These are phyloP conservation scores for Callithrix jacchus DNA, from an alignment of 2,113 vertebrate genomes.

Conservation along the genomic window DNA sequence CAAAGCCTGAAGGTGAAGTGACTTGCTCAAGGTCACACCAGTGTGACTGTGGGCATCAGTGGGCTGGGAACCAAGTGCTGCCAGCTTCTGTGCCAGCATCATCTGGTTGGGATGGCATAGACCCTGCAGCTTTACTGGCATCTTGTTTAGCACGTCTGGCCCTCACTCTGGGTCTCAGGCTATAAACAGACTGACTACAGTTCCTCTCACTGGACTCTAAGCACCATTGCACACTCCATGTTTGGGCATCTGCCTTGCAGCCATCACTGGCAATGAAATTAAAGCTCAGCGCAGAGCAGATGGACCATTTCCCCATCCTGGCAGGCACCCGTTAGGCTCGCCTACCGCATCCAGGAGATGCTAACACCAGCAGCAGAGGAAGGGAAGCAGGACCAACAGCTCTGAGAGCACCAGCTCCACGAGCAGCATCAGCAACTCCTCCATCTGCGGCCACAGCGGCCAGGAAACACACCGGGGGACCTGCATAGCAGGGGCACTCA, in stretches of 20 bases:
- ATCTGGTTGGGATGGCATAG: not conserved
- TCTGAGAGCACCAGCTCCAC: not conserved
- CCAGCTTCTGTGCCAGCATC: not conserved
- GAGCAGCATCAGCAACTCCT: not conserved
- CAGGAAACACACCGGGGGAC: not conserved
- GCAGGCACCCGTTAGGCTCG: constrained; percentile 10
- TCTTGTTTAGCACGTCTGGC: not conserved
- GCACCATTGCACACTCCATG: not conserved
- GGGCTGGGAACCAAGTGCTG: not conserved
- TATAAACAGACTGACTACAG: not conserved
- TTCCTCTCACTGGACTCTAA: not conserved
- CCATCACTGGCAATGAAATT: not conserved
- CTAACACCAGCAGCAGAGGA: not conserved
- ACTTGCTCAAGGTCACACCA: constrained; percentile 47
- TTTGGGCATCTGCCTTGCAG: constrained; percentile 44
- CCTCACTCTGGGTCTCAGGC: not conserved
- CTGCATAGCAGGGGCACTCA: not conserved
- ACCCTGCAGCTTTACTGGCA: not conserved
- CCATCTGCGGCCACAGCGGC: not conserved
- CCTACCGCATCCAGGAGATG: not conserved
- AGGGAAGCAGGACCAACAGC: constrained; percentile 28
- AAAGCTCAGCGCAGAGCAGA: constrained; percentile 40
- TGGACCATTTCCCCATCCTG: constrained; percentile 42
- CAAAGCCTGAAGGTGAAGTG: not conserved
- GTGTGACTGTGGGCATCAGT: not conserved